A percentile compares a stretch with the other conserved stretches of the same genome.
Conservation (phyloP, 2,888 invertebrate species). For the Ochropacha duplaris region DNA sequence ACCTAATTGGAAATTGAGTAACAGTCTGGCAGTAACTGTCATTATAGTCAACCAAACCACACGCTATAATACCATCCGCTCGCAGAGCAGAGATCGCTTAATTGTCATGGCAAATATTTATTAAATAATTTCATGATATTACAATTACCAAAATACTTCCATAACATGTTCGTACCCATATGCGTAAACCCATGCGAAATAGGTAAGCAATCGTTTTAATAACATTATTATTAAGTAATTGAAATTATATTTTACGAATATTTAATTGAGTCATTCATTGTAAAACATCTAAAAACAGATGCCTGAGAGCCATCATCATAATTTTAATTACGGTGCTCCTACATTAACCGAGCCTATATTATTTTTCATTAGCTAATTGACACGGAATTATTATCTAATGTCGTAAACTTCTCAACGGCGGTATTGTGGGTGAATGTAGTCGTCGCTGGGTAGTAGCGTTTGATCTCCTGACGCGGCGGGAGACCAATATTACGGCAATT, state of each 20-base stretch:
- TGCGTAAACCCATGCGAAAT: background rate
- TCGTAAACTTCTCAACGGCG: slow-evolving; percentile 62
- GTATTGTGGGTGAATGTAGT: slow-evolving; percentile 55
- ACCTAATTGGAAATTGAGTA: too few relatives aligned
- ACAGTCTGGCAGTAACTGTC: too few relatives aligned
- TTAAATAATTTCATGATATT: too few relatives aligned
- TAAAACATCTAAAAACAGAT: slow-evolving; percentile 59
- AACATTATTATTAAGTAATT: background rate
- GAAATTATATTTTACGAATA: background rate
- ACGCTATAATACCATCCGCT: too few relatives aligned
- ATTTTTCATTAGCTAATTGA: slow-evolving; percentile 83
- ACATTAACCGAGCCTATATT: slow-evolving; percentile 66
- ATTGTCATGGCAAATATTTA: too few relatives aligned
- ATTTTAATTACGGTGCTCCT: slow-evolving; percentile 71
- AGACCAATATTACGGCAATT: slow-evolving; percentile 61
- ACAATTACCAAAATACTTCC: background rate
- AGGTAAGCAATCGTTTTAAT: background rate
- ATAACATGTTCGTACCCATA: background rate
- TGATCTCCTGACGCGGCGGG: slow-evolving; percentile 62
- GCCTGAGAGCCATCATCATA: slow-evolving; percentile 65
- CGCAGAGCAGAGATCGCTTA: too few relatives aligned
- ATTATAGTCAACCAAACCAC: too few relatives aligned
- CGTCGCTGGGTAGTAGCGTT: slow-evolving; percentile 55
- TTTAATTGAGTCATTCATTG: slow-evolving; percentile 2
- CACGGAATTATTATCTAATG: slow-evolving; percentile 75